Evolutionary conservation across 2,888 invertebrate genomes (phyloP).

Genomic region (Lutraria lutraria): DNA sequence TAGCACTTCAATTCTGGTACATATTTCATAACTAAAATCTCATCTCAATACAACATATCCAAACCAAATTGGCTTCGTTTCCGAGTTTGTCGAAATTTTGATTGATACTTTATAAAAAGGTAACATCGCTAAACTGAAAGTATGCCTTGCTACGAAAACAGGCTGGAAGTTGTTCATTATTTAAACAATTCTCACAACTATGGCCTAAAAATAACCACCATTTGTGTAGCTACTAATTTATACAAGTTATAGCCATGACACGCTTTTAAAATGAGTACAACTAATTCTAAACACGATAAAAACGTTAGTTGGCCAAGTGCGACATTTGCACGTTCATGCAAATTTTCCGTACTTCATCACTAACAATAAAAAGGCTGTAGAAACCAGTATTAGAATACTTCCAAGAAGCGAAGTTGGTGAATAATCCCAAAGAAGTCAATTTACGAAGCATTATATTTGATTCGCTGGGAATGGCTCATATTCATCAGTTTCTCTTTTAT

Average conservation of each 20-base stretch:
- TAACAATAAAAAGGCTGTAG: not conserved
- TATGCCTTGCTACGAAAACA: not conserved
- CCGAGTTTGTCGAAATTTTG: too few relatives aligned
- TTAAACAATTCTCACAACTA: not conserved
- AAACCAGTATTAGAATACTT: conserved; percentile 1
- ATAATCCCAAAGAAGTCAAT: not conserved
- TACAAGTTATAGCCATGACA: conserved; percentile 1
- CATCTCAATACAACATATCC: too few relatives aligned
- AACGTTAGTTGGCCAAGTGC: too few relatives aligned
- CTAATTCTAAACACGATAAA: too few relatives aligned
- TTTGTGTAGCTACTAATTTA: conserved; percentile 1
- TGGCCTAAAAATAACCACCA: not conserved
- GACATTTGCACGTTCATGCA: too few relatives aligned
- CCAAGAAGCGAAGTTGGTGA: not conserved
- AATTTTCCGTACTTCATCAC: too few relatives aligned
- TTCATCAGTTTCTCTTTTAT: not conserved
- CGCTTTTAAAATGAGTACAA: not conserved
- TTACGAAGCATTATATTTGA: too few relatives aligned
- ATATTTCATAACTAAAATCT: too few relatives aligned
- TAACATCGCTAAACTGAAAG: too few relatives aligned
- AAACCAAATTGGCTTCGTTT: too few relatives aligned
- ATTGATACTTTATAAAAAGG: too few relatives aligned
- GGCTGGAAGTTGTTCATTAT: not conserved
- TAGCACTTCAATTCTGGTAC: too few relatives aligned
- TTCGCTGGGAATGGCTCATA: conserved; percentile 1